Base-by-base conservation (phyloP, 2,888 invertebrate genomes). In the Bombylius major region DNA sequence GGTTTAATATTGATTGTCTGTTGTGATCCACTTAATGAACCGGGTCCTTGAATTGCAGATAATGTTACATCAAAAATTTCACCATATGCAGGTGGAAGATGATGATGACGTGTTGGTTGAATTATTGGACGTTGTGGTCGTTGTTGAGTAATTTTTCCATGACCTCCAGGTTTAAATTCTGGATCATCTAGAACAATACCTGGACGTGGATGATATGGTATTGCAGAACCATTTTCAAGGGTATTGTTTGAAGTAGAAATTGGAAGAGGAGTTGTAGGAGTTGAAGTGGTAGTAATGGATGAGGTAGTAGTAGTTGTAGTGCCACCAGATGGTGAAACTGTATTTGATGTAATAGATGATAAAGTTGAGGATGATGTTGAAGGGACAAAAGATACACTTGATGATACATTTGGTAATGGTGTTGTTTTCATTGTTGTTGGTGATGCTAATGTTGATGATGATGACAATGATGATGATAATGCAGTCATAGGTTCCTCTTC, bases 31-130 rank as follows among this genome's bases (percentile, higher is more conserved):
- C 72, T 69, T 51, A 78, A 77, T 23, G 82, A 83, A 0, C 86
- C 86, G 0, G 87, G 86, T 3, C 89, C 89, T 69, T 92, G 92
- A 58, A 91, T 85, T 1, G 90, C 92, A 0, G 90, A 89, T 0
- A 92, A 86, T 0, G 91, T 91, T 0, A 92, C 86, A 65, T 92
- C 91, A 65, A 92, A 92, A 56, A 89, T 87, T 70, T 92, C 91
- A 9, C 86, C 87, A 65, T 83, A 83, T 1, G 77, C 79, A 36
- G 77, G 72, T n/a, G 75, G 78, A 47, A 70, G 68, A 56, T 75
- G 66, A 47, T 70, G 68, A 56, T 75, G 66, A 6, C 74, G 68
- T 0, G 75, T 76, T 9, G 77, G 74, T 55, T 76, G 70, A 14
- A 75, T 67, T 8, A 71, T 69, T 73, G 42, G 69, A 4, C 59